These are phyloP conservation scores for Plectrocnemia conspersa DNA, from an alignment of 1,140 invertebrate genomes.

Conservation along the genomic window DNA sequence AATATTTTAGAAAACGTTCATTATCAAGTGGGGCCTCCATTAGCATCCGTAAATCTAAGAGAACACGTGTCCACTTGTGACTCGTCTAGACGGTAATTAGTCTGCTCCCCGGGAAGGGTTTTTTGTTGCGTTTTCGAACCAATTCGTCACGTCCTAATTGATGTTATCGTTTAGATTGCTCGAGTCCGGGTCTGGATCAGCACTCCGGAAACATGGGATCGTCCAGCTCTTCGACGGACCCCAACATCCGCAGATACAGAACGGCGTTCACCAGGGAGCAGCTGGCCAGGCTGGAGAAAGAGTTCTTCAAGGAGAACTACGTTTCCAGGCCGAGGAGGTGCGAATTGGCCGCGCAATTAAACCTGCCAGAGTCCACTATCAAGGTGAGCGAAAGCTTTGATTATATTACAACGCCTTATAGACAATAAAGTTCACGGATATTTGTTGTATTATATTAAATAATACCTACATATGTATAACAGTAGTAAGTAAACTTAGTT, in stretches of 20 bases:
- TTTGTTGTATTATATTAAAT: no score
- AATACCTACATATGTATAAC: no score
- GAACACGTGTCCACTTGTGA: constrained; percentile 16
- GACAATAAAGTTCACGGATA: no score
- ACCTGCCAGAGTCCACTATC: constrained; percentile 95
- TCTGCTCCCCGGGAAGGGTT: no score
- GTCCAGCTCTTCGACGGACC: constrained; percentile 42
- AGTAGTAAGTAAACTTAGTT: no score
- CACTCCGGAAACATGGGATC: constrained; percentile 37
- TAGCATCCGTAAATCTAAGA: constrained; percentile 7
- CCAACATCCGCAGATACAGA: constrained; percentile 75
- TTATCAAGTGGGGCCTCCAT: constrained; percentile 6
- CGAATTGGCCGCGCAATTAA: constrained; percentile 90
- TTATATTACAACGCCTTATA: no score
- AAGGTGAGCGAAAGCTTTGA: constrained; percentile 88
- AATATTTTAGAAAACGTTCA: not conserved
- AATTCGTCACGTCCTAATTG: constrained; percentile 4
- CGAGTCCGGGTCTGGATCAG: constrained; percentile 44
- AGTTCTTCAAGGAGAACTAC: constrained; percentile 97
- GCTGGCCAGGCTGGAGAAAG: constrained; percentile 88
- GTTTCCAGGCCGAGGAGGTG: constrained; percentile 90
- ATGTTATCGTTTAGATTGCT: constrained; percentile 41
- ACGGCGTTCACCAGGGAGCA: constrained; percentile 98
- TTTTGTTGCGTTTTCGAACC: not conserved
- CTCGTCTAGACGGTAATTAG: constrained; percentile 25